A percentile compares a stretch with the other conserved stretches of the same genome.
Evolutionary conservation across 2,113 vertebrate species (phyloP).

Genomic region (Theropithecus gelada): DNA sequence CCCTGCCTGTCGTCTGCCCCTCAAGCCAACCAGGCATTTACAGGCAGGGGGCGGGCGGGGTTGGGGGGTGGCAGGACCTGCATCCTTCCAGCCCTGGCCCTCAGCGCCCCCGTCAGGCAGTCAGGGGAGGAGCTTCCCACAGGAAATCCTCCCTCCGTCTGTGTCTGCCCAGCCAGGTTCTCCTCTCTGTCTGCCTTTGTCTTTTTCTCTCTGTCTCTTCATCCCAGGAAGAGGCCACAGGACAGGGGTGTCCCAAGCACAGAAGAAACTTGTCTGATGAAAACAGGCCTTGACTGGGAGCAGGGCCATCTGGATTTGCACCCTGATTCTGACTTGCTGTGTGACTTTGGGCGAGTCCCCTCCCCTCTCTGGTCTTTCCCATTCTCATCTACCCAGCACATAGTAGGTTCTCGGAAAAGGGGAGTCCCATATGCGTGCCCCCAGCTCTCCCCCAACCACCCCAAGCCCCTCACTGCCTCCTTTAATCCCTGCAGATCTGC

Average conservation of each 20-base stretch:
- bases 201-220: background rate
- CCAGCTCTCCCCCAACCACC: accelerated
- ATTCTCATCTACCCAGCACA: background rate
- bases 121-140: background rate
- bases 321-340: background rate
- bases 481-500: background rate
- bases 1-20: background rate
- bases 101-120: accelerated
- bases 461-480: background rate
- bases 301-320: background rate
- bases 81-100: background rate
- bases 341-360: background rate
- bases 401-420: background rate
- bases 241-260: background rate
- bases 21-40: background rate
- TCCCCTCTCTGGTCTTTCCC: background rate
- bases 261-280: background rate
- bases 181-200: background rate
- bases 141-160: background rate
- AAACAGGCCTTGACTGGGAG: background rate
- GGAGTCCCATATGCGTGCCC: background rate
- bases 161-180: background rate
- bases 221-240: background rate
- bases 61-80: too few species aligned
- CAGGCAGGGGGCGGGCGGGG: accelerated